A percentile compares a stretch with the other conserved stretches of the same genome.
phyloP scores from a whole-genome alignment of 2,113 vertebrate species.

The Nycticryphes semicollaris region DNA sequence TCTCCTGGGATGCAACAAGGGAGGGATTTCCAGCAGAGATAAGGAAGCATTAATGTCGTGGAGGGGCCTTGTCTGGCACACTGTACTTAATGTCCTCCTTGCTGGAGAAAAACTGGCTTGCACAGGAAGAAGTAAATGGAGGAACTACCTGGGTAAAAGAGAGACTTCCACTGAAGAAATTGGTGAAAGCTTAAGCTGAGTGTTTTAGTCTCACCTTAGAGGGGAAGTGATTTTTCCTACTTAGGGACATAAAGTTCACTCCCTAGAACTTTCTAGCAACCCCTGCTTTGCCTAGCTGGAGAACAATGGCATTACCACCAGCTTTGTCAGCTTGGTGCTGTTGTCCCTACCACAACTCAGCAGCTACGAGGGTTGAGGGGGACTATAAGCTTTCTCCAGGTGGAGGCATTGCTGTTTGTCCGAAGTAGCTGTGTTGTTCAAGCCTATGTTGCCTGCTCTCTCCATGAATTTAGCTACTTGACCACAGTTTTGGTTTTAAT shows the following conservation, averaged over 20 bases:
- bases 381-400: neutral
- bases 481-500: slow-evolving; percentile 49
- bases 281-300: neutral
- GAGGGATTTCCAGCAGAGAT: slow-evolving; percentile 9
- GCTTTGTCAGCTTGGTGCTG: neutral
- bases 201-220: neutral
- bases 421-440: neutral
- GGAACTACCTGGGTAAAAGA: neutral
- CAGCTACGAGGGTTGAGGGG: neutral
- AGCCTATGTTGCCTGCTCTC: neutral
- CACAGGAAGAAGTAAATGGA: neutral
- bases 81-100: rapidly evolving
- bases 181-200: neutral
- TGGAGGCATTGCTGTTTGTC: neutral
- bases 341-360: neutral
- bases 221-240: neutral
- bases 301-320: neutral
- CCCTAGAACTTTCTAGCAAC: neutral
- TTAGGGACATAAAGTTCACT: neutral
- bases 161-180: neutral
- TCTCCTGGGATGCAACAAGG: neutral
- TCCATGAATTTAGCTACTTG: slow-evolving; percentile 31
- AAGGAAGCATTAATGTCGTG: slow-evolving; percentile 27
- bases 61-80: neutral
- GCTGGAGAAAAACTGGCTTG: neutral